Base-by-base conservation (phyloP, 2,888 invertebrate genomes). In the Mesorhabditis spiculigera region DNA sequence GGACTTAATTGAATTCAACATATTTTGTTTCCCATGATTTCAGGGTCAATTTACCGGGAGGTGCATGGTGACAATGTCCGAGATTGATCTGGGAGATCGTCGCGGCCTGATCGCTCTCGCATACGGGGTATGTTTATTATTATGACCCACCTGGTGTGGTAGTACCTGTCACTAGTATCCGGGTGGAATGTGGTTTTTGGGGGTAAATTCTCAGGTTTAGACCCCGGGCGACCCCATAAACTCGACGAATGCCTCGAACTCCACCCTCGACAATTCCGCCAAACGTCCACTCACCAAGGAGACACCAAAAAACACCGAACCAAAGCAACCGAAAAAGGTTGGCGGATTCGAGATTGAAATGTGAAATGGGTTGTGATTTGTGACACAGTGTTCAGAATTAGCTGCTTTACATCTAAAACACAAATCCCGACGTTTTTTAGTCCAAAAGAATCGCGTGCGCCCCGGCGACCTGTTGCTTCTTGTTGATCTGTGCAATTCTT, bases 51-150 rank as follows among this genome's bases (percentile, higher is more conserved):
- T 28, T 28, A 28, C 28, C 28, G 28, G 28, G 28, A n/a, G 28
- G 28, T 28, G 28, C 28, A 28, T 28, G 28, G 28, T 50, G 58
- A n/a, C 58, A n/a, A 79, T 79, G 78, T 72, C 77, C 64, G 78
- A 77, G 66, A 74, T 80, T 68, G 80, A 80, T 72, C 71, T 80
- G 73, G 78, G 80, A 45, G 80, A 80, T 72, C 74, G 77, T 10
- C 71, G 72, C 4, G 74, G 74, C 16, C 73, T 80, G 45, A 78
- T 80, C 43, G 76, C 74, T 63, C 71, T 80, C 67, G 73, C 77
- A 5, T 80, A 80, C 63, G 80, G 77, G 58, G 77, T 77, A 45
- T 66, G 75, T 28, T 58, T 16, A n/a, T 43, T 42, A 45, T 28
- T 28, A 28, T 28, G 28, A 28, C 1, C 28, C 28, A 28, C 28